Evolutionary conservation across 2,888 invertebrate species (phyloP).

Genomic region (Spisula solida): DNA sequence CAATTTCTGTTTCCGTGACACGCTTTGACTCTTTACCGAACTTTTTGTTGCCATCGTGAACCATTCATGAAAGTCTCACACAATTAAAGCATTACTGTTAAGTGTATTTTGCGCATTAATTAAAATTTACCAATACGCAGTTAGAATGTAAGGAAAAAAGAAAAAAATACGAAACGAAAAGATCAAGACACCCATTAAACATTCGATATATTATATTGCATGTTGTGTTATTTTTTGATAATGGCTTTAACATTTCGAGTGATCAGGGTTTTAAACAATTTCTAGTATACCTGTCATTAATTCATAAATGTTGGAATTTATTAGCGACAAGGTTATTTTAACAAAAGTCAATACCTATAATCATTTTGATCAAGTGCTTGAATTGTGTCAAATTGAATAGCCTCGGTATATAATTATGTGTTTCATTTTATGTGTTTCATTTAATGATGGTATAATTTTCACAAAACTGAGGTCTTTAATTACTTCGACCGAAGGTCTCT

Average conservation of each 20-base stretch:
- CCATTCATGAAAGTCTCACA: neutral
- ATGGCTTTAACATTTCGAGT: neutral
- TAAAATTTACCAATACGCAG: too few species aligned
- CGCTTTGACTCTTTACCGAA: neutral
- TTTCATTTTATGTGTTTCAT: conserved; percentile 1
- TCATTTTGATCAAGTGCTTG: neutral
- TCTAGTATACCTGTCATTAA: neutral
- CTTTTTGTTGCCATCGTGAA: conserved; percentile 11
- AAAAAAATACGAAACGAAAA: too few species aligned
- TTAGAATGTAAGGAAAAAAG: too few species aligned
- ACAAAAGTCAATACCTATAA: conserved; percentile 3
- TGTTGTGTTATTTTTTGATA: too few species aligned
- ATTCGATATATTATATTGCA: too few species aligned
- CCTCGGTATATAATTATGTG: neutral
- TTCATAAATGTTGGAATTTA: neutral
- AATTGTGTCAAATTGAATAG: neutral
- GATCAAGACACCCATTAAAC: too few species aligned
- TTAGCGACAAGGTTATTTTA: neutral
- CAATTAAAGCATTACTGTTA: too few species aligned
- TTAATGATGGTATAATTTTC: neutral
- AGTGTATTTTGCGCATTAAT: too few species aligned
- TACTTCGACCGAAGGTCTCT: neutral
- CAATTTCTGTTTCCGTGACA: neutral
- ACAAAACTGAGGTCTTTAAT: too few species aligned
- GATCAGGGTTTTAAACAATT: neutral